phyloP scores from a whole-genome alignment of 2,888 invertebrate species.

The Nymphalis c-album region DNA sequence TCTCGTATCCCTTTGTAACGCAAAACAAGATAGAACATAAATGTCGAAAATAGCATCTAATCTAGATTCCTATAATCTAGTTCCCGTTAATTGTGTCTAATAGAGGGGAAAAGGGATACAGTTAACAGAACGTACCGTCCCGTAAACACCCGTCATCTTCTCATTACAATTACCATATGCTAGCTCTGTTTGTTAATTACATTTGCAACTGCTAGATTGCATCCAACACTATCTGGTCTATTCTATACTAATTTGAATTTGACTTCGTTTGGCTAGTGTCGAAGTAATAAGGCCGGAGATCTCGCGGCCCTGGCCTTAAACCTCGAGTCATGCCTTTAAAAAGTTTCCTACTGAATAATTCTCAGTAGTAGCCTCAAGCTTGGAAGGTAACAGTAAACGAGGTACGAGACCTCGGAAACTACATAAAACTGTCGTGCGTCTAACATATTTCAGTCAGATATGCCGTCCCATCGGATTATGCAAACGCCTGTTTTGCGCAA shows the following conservation, averaged over 20 bases:
- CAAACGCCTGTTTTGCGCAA: too few species aligned
- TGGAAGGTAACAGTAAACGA: too few species aligned
- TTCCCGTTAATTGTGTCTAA: neutral
- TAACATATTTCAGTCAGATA: too few species aligned
- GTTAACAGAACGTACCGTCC: slow-evolving; percentile 7
- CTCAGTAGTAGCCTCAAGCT: too few species aligned
- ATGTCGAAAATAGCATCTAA: neutral
- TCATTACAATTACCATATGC: slow-evolving; percentile 6
- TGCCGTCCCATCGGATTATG: too few species aligned
- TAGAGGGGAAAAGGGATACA: neutral
- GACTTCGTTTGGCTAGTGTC: too few species aligned
- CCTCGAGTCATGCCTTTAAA: too few species aligned
- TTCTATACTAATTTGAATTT: neutral
- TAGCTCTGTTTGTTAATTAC: neutral
- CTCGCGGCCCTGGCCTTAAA: too few species aligned
- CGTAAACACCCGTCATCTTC: slow-evolving; percentile 3
- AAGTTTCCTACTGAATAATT: too few species aligned
- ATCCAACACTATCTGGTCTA: neutral
- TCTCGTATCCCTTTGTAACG: neutral
- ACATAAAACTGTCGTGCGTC: too few species aligned
- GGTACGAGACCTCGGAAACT: too few species aligned
- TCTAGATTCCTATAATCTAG: neutral
- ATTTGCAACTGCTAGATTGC: slow-evolving; percentile 1
- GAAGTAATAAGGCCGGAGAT: too few species aligned
- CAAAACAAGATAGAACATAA: neutral